Base-by-base conservation (phyloP, 2,888 invertebrate species). In the Cosmia trapezina region DNA sequence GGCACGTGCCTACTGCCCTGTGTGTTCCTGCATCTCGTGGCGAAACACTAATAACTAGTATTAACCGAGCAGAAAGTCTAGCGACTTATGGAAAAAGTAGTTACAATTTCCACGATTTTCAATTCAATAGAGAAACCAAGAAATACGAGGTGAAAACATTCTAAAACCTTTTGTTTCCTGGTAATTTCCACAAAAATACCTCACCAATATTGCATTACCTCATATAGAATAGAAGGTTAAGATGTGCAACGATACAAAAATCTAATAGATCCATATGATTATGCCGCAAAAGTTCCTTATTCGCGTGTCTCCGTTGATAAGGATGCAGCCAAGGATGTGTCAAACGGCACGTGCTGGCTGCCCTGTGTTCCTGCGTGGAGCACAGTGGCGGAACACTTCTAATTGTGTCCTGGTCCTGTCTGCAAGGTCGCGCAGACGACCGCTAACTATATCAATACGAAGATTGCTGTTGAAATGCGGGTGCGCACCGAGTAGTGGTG, bases 381-480 rank as follows among this genome's bases (percentile, higher is more conserved):
- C 56, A 57, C 80, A 49, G 53, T 86, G 88, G 81, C 92, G 91
- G 92, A 92, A 92, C 89, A 83, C 81, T 87, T 89, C 84, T 93
- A 93, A 93, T 93, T 92, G 94, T 91, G 92, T 94, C 92, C 89
- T 85, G 89, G 87, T 94, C 92, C 87, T 83, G 88, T 87, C 81
- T 80, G 69, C 94, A 94, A 95, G 95, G 95, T 93, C 93, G 87
- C 81, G 82, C 78, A 80, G 67, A 70, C 87, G 85, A 87, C 88
- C 86, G 89, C 89, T 93, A 93, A 93, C 93, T 91, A 87, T 91
- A 92, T 91, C 93, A 94, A 93, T 94, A 90, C 91, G 93, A 93
- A 94, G 93, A 95, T 95, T 95, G 94, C 91, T 81, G 88, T 88
- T 90, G 78, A 91, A 88, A 92, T 94, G 90, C 93, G 93, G 94